Evolutionary conservation across 2,113 vertebrate genomes (phyloP), one percentile per base, ranked within the genome.

Genomic region (Triplophysa tibetana): DNA sequence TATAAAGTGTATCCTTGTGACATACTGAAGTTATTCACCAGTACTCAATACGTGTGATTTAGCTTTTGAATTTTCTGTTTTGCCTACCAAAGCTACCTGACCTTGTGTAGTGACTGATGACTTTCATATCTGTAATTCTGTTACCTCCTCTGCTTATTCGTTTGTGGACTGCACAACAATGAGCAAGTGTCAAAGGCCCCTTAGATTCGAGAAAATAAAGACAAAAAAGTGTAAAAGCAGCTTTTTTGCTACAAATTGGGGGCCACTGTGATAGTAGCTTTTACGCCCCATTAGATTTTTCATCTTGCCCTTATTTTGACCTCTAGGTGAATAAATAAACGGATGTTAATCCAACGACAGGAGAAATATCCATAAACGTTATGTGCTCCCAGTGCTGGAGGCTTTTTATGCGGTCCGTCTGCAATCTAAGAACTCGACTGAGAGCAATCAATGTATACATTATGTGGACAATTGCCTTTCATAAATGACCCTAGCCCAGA

Each of bases 91-190:
- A 54, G 24, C 48, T 50, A 62, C 14, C 26, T 76, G 66, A 79
- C 85, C 73, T 63, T 78, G 50, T 54, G 56, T 5, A 24, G 41
- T 33, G 17, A 85, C 52, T 85, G 86, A 89, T 85, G 65, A 67
- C 70, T 83, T 87, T 88, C 82, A 85, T 84, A 77, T 86, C 66
- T 65, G 41, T 85, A 85, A 87, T 82, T 65, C 80, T 81, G 72
- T 85, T 83, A 83, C 77, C 70, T 72, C 67, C 41, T 50, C 70
- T 77, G 50, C 66, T 50, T 23, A 33, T 29, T 12, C 29, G 54
- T 48, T 77, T 65, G 17, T 43, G 33, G 33, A 61, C 3, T 61
- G 8, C 10, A n/a, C 54, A 78, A 74, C 48, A 70, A 24, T 26
- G 54, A 13, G 38, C n/a, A 65, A 12, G 7, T 72, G 65, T 68